Conservation (phyloP, 30 jellyfish, hydroid and myxozoan genomes). For the Sanderia malayensis region DNA sequence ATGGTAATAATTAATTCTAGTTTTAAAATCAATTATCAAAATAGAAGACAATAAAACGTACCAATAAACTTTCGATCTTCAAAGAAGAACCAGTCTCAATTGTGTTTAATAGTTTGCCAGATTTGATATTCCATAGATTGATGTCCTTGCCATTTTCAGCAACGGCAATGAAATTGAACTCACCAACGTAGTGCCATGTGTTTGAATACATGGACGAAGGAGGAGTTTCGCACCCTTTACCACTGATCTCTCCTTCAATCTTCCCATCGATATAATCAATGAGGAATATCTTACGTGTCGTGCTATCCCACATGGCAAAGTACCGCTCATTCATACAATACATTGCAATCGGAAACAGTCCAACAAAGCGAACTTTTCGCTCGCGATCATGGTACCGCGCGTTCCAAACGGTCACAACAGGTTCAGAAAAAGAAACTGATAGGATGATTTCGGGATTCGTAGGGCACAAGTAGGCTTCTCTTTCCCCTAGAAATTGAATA, state of each 20-base stretch:
- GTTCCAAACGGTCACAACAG: conserved; percentile 57
- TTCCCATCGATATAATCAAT: conserved; percentile 42
- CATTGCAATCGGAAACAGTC: conserved; percentile 57
- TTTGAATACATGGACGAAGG: too few relatives aligned
- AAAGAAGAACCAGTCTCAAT: conserved; percentile 54
- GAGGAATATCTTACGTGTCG: conserved; percentile 26
- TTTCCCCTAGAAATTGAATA: conserved; percentile 71
- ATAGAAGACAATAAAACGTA: background rate
- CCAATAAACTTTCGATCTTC: conserved; percentile 34
- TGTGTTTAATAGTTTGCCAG: conserved; percentile 49
- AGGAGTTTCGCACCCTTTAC: conserved; percentile 32
- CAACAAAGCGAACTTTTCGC: conserved; percentile 41
- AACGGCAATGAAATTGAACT: conserved; percentile 30
- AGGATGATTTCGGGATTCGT: conserved; percentile 35
- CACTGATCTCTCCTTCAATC: conserved; percentile 27
- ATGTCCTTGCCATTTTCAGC: conserved; percentile 41
- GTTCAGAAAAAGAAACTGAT: conserved; percentile 73
- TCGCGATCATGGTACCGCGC: conserved; percentile 31
- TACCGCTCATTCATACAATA: conserved; percentile 33
- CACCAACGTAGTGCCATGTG: conserved; percentile 55
- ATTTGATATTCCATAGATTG: conserved; percentile 45
- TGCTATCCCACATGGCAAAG: conserved; percentile 46
- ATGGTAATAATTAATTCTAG: too few relatives aligned
- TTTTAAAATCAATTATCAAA: too few relatives aligned
- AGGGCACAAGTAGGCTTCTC: conserved; percentile 56